Evolutionary conservation across 2,113 vertebrate genomes (phyloP).

Genomic region (Paramormyrops kingsleyae): DNA sequence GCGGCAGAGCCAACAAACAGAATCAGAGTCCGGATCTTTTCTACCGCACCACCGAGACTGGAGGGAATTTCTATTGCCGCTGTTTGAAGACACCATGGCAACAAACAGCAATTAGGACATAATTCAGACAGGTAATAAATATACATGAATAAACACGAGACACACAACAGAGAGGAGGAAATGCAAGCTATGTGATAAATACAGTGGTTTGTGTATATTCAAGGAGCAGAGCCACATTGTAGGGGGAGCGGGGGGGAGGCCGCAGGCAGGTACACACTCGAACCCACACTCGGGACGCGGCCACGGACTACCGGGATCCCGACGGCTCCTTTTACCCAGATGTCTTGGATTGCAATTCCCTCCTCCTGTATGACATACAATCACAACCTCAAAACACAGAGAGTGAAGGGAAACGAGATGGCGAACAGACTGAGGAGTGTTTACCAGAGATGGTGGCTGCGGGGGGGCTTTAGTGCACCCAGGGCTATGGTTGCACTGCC

Average conservation of each 20-base stretch:
- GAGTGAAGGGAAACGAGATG: neutral
- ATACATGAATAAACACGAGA: neutral
- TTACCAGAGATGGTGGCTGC: neutral
- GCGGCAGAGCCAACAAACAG: neutral
- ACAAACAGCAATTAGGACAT: neutral
- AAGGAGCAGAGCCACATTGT: neutral
- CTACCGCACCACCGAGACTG: neutral
- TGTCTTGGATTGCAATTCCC: neutral
- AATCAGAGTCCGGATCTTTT: neutral
- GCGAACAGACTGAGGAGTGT: neutral
- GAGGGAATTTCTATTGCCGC: neutral
- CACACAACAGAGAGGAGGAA: neutral
- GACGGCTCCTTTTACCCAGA: neutral
- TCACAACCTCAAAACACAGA: neutral
- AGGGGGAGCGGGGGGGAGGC: neutral
- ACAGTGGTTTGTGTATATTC: neutral
- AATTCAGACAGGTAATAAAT: neutral
- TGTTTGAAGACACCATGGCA: neutral
- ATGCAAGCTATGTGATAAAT: neutral
- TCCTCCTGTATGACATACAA: neutral
- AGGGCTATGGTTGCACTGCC: conserved; percentile 15
- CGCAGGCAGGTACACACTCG: neutral
- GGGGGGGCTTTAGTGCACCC: neutral
- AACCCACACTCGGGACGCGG: neutral
- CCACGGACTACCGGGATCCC: neutral